phyloP scores from a whole-genome alignment of 2,797 vertebrate genomes.

The Acrossocheilus wenchowensis region DNA sequence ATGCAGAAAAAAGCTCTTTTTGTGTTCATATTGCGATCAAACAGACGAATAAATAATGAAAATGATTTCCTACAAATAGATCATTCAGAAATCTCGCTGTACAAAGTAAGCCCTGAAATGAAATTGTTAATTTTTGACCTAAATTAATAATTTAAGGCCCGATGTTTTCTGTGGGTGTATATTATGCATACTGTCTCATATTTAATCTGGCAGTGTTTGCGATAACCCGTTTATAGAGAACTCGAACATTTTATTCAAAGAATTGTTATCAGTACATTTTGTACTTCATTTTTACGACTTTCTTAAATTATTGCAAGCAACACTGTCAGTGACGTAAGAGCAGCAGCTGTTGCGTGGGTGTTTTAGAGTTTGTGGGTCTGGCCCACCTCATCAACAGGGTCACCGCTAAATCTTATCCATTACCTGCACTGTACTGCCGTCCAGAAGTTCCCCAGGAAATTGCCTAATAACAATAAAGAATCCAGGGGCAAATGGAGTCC shows the following conservation, averaged over 20 bases:
- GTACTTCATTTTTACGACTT: background rate
- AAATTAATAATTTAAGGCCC: conserved; percentile 31
- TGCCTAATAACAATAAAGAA: conserved; percentile 62
- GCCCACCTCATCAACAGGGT: conserved; percentile 42
- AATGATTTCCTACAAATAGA: background rate
- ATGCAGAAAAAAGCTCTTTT: background rate
- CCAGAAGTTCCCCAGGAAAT: conserved; percentile 63
- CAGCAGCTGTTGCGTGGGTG: background rate
- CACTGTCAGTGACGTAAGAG: background rate
- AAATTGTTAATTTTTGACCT: background rate
- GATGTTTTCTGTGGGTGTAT: background rate
- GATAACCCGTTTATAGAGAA: conserved; percentile 26
- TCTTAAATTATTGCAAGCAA: background rate
- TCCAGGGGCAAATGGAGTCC: conserved; percentile 55
- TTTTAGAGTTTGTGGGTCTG: conserved; percentile 10
- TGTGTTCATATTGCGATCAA: background rate
- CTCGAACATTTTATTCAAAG: background rate
- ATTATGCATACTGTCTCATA: background rate
- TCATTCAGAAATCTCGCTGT: conserved; percentile 9
- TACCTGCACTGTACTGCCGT: conserved; percentile 54
- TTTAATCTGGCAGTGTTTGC: background rate
- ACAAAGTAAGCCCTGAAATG: background rate
- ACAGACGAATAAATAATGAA: conserved; percentile 24
- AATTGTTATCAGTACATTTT: background rate
- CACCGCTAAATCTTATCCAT: conserved; percentile 58